Evolutionary conservation across 2,113 vertebrate species (phyloP), one percentile per base, ranked within the genome.

Genomic region (Malurus alboscapulatus): DNA sequence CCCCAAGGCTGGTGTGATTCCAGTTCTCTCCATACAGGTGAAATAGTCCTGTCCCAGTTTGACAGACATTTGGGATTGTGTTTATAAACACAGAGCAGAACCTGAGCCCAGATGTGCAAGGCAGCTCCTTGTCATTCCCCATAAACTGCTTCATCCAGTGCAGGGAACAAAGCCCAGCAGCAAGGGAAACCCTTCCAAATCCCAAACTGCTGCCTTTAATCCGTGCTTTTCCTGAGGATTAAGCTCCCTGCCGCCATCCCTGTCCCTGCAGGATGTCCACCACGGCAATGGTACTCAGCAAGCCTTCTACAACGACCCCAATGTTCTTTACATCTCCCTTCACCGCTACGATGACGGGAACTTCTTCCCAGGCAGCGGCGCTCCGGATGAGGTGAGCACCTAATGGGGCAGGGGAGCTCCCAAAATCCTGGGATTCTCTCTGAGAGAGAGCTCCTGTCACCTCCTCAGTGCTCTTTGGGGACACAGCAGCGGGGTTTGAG

Each of bases 321-420:
- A 96, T 3, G 97, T 99, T 53, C 98, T 99, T 48, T 99, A 99
- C 27, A 94, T 99, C 95, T 99, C 99, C 6, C 97, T 99, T 68
- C 99, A 99, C 94, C 99, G 99, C 97, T 99, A 99, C 10, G 99
- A 99, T 6, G 99, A 99, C 4, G 99, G 99, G 32, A 99, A 99
- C 98, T 99, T 99, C 98, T 99, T 99, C 90, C 99, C 99, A 1
- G 99, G 99, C 97, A 99, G 99, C 3, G 99, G 99, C 7, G 99
- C 99, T 9, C 99, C 99, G 0, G 99, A 99, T 0, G 99, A 99
- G 98, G 99, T 99, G 87, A 75, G 95, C 67, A 38, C 38, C 38
- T 38, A 10, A 38, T 38, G 38, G 38, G 38, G 38, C 38, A 38
- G 38, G 10, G 38, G 38, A 38, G 38, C 38, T 38, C 61, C n/a